Evolutionary conservation across 1,140 invertebrate genomes (phyloP).

Genomic region (Zaprionus kolodkinae): DNA sequence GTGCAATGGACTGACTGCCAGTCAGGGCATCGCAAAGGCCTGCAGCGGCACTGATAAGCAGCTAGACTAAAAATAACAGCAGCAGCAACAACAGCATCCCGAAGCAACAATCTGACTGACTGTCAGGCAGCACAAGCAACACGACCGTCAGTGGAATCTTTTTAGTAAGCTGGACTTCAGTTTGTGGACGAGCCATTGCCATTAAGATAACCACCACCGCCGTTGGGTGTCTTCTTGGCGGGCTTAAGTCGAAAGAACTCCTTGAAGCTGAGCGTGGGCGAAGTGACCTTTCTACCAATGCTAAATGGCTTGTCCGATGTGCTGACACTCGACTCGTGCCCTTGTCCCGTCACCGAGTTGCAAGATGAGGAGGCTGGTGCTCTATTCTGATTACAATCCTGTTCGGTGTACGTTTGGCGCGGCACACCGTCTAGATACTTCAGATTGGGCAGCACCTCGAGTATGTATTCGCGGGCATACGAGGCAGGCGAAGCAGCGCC

Average conservation of each 20-base stretch:
- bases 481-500: background rate
- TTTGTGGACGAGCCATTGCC: conserved; percentile 71
- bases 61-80: conserved; percentile 52
- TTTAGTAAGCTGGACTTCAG: conserved; percentile 33
- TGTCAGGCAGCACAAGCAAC: background rate
- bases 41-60: conserved; percentile 56
- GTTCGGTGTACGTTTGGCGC: conserved; percentile 10
- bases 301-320: conserved; percentile 54
- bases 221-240: conserved; percentile 37
- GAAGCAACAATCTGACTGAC: conserved; percentile 24
- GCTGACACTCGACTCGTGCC: conserved; percentile 59
- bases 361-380: conserved; percentile 38
- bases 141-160: conserved; percentile 14
- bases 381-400: conserved; percentile 11
- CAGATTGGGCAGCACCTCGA: conserved; percentile 62
- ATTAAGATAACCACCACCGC: conserved; percentile 16
- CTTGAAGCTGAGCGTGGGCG: conserved; percentile 61
- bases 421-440: conserved; percentile 68
- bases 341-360: conserved; percentile 46
- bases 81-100: conserved; percentile 21
- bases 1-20: conserved; percentile 50
- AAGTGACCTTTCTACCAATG: conserved; percentile 17
- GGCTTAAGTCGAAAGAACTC: conserved; percentile 68
- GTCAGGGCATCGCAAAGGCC: conserved; percentile 34
- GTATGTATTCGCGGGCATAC: conserved; percentile 57